Evolutionary conservation across 2,113 vertebrate genomes (phyloP).

Genomic region (Mormyrus iriodes): DNA sequence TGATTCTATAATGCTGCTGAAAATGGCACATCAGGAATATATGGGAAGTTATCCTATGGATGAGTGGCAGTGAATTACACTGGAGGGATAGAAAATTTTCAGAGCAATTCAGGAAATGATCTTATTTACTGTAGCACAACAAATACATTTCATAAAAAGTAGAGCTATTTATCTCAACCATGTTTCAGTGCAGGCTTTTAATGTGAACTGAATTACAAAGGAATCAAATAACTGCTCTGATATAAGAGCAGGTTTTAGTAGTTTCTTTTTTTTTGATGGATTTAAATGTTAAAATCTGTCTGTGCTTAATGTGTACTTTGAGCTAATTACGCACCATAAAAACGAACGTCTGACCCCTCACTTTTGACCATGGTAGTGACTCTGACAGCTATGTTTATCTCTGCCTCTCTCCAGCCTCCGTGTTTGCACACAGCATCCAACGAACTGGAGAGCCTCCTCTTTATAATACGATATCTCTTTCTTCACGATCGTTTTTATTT

Average conservation of each 20-base stretch:
- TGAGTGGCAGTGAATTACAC: not conserved
- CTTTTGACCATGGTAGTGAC: not conserved
- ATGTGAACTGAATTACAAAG: not conserved
- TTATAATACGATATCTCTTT: not conserved
- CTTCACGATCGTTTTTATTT: not conserved
- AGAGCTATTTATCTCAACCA: not conserved
- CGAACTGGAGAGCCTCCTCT: not conserved
- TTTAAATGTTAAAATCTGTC: conserved; percentile 2
- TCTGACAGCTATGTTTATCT: not conserved
- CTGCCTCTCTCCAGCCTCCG: not conserved
- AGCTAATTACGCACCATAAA: not conserved
- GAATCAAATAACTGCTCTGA: not conserved
- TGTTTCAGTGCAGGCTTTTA: not conserved
- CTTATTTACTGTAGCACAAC: conserved; percentile 1
- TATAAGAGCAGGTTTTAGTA: conserved; percentile 9
- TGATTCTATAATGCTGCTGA: not conserved
- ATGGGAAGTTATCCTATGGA: not conserved
- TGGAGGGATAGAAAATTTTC: not conserved
- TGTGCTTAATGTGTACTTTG: not conserved
- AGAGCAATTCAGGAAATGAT: not conserved
- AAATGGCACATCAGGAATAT: not conserved
- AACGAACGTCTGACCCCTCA: not conserved
- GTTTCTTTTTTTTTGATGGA: not conserved
- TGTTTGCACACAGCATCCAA: not conserved
- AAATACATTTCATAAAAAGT: not conserved